Conservation (phyloP, 1,140 invertebrate genomes). For the Cotesia chilonis region DNA sequence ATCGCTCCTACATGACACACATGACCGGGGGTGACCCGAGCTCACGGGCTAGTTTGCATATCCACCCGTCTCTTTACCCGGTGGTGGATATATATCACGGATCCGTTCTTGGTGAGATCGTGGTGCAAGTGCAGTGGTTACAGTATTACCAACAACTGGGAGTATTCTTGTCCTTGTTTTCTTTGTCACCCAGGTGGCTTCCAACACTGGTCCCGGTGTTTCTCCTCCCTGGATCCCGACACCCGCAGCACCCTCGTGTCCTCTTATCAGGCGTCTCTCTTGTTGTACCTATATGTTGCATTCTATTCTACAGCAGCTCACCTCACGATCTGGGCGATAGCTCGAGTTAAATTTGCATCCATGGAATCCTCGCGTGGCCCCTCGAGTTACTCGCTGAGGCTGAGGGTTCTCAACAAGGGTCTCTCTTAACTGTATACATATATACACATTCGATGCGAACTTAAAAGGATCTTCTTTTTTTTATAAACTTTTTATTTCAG, state of each 20-base stretch:
- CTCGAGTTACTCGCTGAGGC: neutral
- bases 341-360: conserved; percentile 60
- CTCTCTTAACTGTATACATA: conserved; percentile 8
- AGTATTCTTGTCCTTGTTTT: neutral
- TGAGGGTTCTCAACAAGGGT: conserved; percentile 8
- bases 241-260: conserved; percentile 28
- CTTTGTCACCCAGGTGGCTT: neutral
- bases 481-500: no score
- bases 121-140: conserved; percentile 55
- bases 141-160: neutral
- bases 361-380: conserved; percentile 58
- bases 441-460: neutral
- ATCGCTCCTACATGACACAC: conserved; percentile 33
- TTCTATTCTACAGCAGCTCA: neutral
- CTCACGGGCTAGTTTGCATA: conserved; percentile 55
- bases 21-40: conserved; percentile 39
- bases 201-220: conserved; percentile 15
- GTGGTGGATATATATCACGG: conserved; percentile 62
- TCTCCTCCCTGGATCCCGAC: conserved; percentile 28
- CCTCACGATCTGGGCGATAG: conserved; percentile 60
- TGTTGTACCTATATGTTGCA: neutral
- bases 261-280: conserved; percentile 39
- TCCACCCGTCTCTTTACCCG: conserved; percentile 51
- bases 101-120: conserved; percentile 46
- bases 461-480: neutral